Base-by-base conservation (phyloP, 2,113 vertebrate genomes). In the Vimba vimba region DNA sequence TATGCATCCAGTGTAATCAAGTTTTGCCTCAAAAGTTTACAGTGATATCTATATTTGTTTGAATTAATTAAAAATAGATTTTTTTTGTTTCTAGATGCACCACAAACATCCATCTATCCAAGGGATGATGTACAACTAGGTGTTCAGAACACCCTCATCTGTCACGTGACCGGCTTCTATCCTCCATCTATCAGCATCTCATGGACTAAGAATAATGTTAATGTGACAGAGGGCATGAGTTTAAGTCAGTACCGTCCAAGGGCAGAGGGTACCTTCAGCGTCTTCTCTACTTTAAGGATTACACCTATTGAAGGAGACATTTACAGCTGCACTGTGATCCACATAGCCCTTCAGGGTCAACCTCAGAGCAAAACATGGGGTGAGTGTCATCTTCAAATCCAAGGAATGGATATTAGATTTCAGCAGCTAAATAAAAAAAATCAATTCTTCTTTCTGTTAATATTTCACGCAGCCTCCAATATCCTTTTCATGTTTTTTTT, bases 291-390 rank as follows among this genome's bases (percentile, higher is more conserved):
- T 25, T 90, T 96, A 89, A 88, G 87, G 10, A 88, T 96, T 89
- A 92, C 87, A 3, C 92, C 96, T 0, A 62, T 87, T 45, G 50
- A 79, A 27, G 91, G 86, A n/a, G 95, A 96, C 84, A 3, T 93
- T 12, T 96, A 92, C 92, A 89, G 93, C 87, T 97, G 96, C 59
- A 13, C 82, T 0, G 95, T 95, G 47, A 27, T 88, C 8, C 96
- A 96, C 74, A 9, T 0, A 6, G 89, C 92, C 13, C 33, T 91
- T 21, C 5, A 59, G 64, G 0, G 27, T 0, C 23, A 88, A 5
- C 91, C 87, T 0, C 68, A 88, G 17, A 88, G 82, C 30, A 77
- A 45, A 8, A 59, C 93, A 27, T 96, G 94, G 94, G 50, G 96
- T 96, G 30, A 94, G 39, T 45, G 21, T 2, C 10, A 30, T 69